These are phyloP conservation scores for Camelus bactrianus DNA, from an alignment of 2,113 vertebrate species.

Conservation along the genomic window DNA sequence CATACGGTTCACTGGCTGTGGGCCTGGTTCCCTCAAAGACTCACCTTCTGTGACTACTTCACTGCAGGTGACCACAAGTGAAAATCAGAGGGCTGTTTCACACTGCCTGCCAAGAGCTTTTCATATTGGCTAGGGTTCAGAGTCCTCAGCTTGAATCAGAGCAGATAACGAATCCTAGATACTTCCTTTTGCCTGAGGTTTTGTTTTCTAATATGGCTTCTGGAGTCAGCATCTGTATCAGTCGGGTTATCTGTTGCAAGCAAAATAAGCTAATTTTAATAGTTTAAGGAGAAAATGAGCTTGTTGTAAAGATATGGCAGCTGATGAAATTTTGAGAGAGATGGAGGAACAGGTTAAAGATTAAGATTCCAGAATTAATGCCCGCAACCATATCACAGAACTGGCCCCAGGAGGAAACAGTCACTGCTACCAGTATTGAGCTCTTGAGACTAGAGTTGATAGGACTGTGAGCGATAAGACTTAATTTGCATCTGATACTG, in stretches of 20 bases:
- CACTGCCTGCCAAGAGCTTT: background rate
- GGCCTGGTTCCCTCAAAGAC: background rate
- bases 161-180: background rate
- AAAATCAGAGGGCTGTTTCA: background rate
- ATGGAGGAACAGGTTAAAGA: background rate
- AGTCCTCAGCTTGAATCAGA: background rate
- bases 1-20: background rate
- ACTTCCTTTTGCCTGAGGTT: background rate
- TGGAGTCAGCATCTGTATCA: background rate
- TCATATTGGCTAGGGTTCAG: background rate
- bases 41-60: background rate
- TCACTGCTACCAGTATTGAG: background rate
- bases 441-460: background rate
- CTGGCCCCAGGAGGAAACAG: background rate
- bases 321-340: background rate
- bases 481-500: background rate
- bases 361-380: background rate
- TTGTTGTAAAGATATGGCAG: background rate
- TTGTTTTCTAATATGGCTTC: background rate
- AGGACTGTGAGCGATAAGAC: background rate
- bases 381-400: background rate
- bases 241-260: background rate
- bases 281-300: background rate
- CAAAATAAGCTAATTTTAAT: background rate
- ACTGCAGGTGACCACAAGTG: background rate